These are phyloP conservation scores for Actinia equina DNA, from an alignment of 64 coral and sea anemone genomes.

Conservation along the genomic window DNA sequence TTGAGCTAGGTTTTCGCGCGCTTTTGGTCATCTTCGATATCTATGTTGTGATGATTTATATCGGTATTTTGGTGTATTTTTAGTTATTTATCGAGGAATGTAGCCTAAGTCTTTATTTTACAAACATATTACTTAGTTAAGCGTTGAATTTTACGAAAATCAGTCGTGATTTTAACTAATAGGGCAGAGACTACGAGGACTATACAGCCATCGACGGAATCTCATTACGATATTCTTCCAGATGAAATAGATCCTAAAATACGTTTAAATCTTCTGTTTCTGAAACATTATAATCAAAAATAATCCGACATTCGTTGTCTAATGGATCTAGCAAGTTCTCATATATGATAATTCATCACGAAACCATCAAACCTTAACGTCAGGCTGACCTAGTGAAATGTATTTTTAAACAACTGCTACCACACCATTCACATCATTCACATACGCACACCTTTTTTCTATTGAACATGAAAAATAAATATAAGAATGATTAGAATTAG, in stretches of 20 bases:
- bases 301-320: no score
- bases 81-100: neutral
- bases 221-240: no score
- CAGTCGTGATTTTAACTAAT: no score
- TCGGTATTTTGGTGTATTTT: neutral
- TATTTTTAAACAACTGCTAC: no score
- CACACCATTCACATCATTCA: neutral
- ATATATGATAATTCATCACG: neutral
- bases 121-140: neutral
- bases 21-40: neutral
- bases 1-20: neutral
- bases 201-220: no score
- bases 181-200: no score
- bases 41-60: neutral
- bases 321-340: neutral
- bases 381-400: neutral
- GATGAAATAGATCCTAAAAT: no score
- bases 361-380: neutral
- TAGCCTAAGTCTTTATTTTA: neutral
- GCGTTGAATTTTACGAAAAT: neutral
- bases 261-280: no score
- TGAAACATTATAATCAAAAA: no score
- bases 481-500: neutral
- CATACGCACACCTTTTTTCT: neutral
- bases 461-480: neutral